Evolutionary conservation across 2,888 invertebrate genomes (phyloP), one percentile per base, ranked within the genome.

Genomic region (Coronaproctus castanopsis): DNA sequence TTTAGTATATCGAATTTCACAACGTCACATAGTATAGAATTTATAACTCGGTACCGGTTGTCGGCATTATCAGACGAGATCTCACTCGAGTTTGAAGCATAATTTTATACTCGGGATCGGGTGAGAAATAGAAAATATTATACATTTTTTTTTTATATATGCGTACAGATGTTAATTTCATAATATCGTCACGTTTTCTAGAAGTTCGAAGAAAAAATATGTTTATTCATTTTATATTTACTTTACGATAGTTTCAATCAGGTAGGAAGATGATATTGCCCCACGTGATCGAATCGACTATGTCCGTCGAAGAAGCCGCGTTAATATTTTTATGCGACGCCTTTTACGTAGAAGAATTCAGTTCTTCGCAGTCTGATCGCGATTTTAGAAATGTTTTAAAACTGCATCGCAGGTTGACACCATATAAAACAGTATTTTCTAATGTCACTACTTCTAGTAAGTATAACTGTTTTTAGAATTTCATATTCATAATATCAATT

Each of bases 361-460:
- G 51, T 14, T 51, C 60, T 24, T 50, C 62, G 1, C 58, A 61
- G 2, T 79, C 64, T 76, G 73, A 48, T 14, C 62, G 58, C 60
- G 60, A 57, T 48, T 64, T 66, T 2, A 68, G 77, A 63, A 76
- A 73, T 60, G 69, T 71, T 63, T 71, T 82, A 55, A 73, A 77
- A 62, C 73, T 85, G 52, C 83, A 87, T 67, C 77, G 82, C 61
- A 82, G 79, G 71, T 73, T 87, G 61, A 79, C 85, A 18, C 88
- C 88, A 0, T 87, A 81, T 68, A 87, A 87, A 75, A 78, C 84
- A 62, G 77, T 79, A 54, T 80, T 87, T 69, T 77, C 78, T 21
- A 70, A 80, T 55, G 68, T 76, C 2, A n/a, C n/a, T n/a, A n/a
- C n/a, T n/a, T n/a, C n/a, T n/a, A n/a, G n/a, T n/a, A n/a, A n/a